Evolutionary conservation across 2,113 vertebrate genomes (phyloP).

Genomic region (Phylloscopus trochilus): DNA sequence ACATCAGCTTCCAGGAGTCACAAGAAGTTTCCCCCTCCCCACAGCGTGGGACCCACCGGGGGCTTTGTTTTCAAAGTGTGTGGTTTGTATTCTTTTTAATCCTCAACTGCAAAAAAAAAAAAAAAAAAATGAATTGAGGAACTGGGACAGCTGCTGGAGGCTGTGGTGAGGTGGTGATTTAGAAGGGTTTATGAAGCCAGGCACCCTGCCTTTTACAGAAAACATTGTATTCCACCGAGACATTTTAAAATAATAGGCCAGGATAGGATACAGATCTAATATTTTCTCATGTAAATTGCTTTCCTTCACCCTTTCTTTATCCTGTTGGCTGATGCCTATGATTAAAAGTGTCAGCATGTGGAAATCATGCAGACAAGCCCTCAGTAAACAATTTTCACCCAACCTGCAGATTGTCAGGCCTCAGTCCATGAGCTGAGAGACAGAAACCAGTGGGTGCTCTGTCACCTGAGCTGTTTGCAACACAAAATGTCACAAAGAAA

Average conservation of each 20-base stretch:
- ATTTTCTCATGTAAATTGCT: slow-evolving; percentile 20
- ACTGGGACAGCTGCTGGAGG: slow-evolving; percentile 19
- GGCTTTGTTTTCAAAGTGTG: not conserved
- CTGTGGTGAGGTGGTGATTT: not conserved
- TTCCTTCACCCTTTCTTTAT: not conserved
- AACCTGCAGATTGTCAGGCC: not conserved
- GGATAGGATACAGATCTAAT: not conserved
- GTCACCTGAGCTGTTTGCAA: not conserved
- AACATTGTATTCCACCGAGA: not conserved
- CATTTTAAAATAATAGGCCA: not conserved
- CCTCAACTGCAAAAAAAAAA: not conserved
- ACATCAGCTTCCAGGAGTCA: not conserved
- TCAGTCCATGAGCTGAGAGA: not conserved
- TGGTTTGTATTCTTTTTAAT: not conserved
- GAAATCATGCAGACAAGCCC: not conserved
- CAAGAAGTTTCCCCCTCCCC: not conserved
- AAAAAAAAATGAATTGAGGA: not conserved
- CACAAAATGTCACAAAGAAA: not conserved
- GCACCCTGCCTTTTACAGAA: not conserved
- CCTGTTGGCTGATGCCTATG: not conserved
- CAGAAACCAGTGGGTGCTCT: rapidly evolving
- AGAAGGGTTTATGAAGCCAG: not conserved
- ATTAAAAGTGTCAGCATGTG: not conserved
- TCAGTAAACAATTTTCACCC: not conserved
- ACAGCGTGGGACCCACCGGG: not conserved